Evolutionary conservation across 2,797 vertebrate genomes (phyloP), one percentile per base, ranked within the genome.

Genomic region (Tauraco hartlaubi): DNA sequence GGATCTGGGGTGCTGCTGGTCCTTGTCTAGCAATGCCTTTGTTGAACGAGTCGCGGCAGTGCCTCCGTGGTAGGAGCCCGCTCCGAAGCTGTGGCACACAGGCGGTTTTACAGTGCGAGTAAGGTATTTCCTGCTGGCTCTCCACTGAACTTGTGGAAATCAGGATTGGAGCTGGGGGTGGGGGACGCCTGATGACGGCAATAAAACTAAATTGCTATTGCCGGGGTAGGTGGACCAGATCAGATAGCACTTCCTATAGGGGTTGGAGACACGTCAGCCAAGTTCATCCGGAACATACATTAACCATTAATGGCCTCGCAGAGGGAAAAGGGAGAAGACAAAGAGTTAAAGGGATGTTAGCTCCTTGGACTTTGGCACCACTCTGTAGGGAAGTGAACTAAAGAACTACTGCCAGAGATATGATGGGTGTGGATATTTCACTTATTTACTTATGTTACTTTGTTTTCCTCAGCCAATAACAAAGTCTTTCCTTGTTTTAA

Each of bases 361-460:
- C 35, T 82, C 15, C 55, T 88, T 94, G 93, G 95, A 92, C 90
- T 96, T 96, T 71, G 67, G 68, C 90, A 90, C 56, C 0, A 0
- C 25, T 84, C 76, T 41, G 63, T 79, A 82, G 84, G 84, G 90
- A 91, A 95, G 23, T 62, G 74, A 93, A 43, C 56, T 91, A 80
- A 87, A 76, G 84, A 93, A 77, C 37, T 28, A 15, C 15, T 91
- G 84, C 84, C 89, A 92, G 68, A 96, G 91, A 90, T 95, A 89
- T 0, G 23, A 73, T 89, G 89, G 91, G 91, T 89, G 96, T 88
- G 81, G 88, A 44, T 89, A 61, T 96, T 96, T 91, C 72, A 71
- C 37, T 89, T 96, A 92, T 90, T 96, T 96, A 63, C 68, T 88
- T 92, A 74, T 63, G 72, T 91, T 89, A 74, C 49, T 87, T 13